Evolutionary conservation across 2,888 invertebrate species (phyloP).

Genomic region (Laspeyria flexula): DNA sequence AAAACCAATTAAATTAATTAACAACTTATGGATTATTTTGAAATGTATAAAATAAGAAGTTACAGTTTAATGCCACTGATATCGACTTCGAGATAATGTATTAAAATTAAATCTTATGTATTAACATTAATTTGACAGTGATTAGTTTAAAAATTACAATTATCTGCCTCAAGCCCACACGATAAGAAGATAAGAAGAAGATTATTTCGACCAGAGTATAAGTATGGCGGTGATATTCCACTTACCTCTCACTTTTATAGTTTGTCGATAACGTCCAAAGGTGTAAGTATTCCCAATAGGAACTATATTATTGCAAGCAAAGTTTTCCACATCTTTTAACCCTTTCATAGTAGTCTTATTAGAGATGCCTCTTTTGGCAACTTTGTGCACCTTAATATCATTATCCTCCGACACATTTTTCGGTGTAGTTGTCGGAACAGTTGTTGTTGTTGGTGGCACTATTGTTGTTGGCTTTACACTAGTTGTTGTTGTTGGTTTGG

Average conservation of each 20-base stretch:
- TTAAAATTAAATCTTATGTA: no score
- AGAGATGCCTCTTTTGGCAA: constrained; percentile 55
- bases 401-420: constrained; percentile 18
- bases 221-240: no score
- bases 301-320: constrained; percentile 81
- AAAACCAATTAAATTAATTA: no score
- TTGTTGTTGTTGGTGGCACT: constrained; percentile 46
- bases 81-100: no score
- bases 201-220: no score
- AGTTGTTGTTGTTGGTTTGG: constrained; percentile 46
- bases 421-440: constrained; percentile 30
- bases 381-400: constrained; percentile 44
- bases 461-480: constrained; percentile 39
- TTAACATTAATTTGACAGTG: no score
- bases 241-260: constrained; percentile 89
- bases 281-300: constrained; percentile 88
- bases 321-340: constrained; percentile 46
- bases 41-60: no score
- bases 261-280: constrained; percentile 90
- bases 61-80: no score
- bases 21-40: no score
- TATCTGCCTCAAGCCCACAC: no score
- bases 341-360: constrained; percentile 53
- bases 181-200: no score
- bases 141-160: no score